These are phyloP conservation scores for Leucophenga montana DNA, from an alignment of 2,888 invertebrate species.

Conservation along the genomic window DNA sequence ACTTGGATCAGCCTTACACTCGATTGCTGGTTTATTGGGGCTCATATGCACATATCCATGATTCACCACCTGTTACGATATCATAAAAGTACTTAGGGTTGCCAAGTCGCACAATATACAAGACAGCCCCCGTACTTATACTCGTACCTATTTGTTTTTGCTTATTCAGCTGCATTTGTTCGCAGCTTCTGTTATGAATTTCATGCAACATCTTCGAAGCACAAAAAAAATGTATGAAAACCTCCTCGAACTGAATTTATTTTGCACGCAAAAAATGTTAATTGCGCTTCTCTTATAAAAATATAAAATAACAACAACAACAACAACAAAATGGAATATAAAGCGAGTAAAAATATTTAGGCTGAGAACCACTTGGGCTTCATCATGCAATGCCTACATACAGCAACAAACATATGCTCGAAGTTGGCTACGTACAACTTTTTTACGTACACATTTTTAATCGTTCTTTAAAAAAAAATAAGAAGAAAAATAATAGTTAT, in stretches of 20 bases:
- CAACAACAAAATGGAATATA: too few species aligned
- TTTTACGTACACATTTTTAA: not conserved
- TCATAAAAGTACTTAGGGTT: too few species aligned
- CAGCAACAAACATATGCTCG: constrained; percentile 6
- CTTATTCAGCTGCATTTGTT: constrained; percentile 2
- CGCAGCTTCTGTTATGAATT: constrained; percentile 23
- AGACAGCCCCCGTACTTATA: too few species aligned
- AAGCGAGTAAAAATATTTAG: constrained; percentile 17
- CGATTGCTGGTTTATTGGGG: too few species aligned
- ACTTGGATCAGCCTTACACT: too few species aligned
- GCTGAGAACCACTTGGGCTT: constrained; percentile 13
- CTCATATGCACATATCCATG: too few species aligned
- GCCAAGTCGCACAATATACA: too few species aligned
- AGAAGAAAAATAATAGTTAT: not conserved
- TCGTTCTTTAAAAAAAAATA: not conserved
- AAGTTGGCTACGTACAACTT: not conserved
- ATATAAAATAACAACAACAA: not conserved
- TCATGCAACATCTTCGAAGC: constrained; percentile 21
- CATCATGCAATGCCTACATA: not conserved
- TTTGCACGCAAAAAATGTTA: constrained; percentile 67
- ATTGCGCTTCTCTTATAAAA: constrained; percentile 45
- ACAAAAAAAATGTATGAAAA: not conserved
- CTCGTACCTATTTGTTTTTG: not conserved
- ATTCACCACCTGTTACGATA: too few species aligned
- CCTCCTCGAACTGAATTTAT: constrained; percentile 27